These are phyloP conservation scores for Steinernema carpocapsae DNA, from an alignment of 2,888 invertebrate species.

Conservation along the genomic window DNA sequence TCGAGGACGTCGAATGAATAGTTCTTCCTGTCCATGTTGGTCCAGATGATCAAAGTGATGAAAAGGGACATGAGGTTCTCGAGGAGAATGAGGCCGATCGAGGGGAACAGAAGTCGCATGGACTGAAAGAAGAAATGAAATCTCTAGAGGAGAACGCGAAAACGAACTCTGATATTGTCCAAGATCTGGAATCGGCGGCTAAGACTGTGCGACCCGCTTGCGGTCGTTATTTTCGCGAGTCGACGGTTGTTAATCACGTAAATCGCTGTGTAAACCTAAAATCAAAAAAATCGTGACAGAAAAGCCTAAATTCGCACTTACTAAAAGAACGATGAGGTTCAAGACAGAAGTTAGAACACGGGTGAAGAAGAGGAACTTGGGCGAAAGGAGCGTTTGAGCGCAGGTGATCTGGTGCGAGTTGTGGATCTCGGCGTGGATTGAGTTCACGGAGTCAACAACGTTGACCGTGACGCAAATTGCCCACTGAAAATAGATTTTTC, in stretches of 20 bases:
- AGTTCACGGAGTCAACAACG: neutral
- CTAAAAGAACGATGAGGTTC: neutral
- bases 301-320: neutral
- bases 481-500: neutral
- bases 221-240: neutral
- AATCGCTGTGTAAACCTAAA: neutral
- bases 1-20: neutral
- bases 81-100: neutral
- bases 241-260: neutral
- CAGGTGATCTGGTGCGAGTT: neutral
- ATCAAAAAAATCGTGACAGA: neutral
- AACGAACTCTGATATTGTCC: neutral
- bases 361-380: neutral
- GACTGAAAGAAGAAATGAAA: neutral
- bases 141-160: neutral
- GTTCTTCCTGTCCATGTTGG: neutral
- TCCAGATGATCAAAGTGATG: neutral
- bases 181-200: neutral
- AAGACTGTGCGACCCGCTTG: neutral
- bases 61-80: neutral
- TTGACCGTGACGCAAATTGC: neutral
- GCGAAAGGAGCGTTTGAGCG: conserved; percentile 2
- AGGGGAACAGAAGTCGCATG: conserved; percentile 1
- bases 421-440: neutral
- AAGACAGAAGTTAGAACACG: neutral